Evolutionary conservation across 2,113 vertebrate species (phyloP).

Genomic region (Lasiurus borealis): DNA sequence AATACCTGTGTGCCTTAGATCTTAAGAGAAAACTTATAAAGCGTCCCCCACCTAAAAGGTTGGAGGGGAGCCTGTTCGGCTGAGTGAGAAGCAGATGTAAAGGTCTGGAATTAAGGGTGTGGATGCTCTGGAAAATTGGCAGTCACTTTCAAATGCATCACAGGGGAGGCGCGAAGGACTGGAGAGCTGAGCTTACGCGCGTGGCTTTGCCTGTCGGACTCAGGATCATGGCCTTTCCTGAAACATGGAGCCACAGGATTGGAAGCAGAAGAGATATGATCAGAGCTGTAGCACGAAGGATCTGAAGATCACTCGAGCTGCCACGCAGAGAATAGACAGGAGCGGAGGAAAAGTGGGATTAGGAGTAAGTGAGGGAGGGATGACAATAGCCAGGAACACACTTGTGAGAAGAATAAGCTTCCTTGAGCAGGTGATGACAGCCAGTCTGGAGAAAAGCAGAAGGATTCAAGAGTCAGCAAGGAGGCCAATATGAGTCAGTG

Average conservation of each 20-base stretch:
- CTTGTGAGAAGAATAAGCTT: not conserved
- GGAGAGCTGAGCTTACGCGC: not conserved
- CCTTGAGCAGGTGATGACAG: not conserved
- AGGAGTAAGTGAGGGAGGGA: not conserved
- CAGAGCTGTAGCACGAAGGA: not conserved
- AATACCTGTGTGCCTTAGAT: not conserved
- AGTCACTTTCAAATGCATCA: not conserved
- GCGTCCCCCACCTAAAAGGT: not conserved
- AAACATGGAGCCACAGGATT: not conserved
- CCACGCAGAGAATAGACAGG: not conserved
- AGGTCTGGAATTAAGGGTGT: not conserved
- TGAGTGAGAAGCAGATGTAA: not conserved
- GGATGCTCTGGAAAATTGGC: not conserved
- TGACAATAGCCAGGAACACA: not conserved
- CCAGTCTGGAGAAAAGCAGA: not conserved
- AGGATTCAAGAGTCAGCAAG: not conserved
- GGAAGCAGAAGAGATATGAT: not conserved
- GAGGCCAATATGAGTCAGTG: not conserved
- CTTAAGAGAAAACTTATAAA: not conserved
- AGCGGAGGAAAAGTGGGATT: not conserved
- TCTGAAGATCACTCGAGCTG: not conserved
- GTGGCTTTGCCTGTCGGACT: not conserved
- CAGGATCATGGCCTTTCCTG: not conserved
- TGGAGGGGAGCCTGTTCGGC: not conserved
- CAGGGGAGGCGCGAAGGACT: not conserved